These are phyloP conservation scores for Echinops telfairi DNA, from an alignment of 2,113 vertebrate genomes.

Conservation along the genomic window DNA sequence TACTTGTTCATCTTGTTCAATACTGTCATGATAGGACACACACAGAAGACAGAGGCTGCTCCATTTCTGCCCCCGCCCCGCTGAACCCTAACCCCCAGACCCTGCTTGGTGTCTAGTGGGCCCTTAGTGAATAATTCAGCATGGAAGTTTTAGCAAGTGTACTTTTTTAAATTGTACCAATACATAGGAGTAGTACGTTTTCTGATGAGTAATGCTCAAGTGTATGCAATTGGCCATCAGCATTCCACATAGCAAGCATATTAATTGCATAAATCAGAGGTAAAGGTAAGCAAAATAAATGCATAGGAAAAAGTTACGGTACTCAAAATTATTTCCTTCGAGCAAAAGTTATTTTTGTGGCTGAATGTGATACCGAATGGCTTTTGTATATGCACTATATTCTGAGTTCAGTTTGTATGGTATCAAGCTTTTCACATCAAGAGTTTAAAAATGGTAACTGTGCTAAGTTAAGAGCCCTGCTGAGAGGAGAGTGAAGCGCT, in stretches of 20 bases:
- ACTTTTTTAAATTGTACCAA: neutral
- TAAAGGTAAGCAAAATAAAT: neutral
- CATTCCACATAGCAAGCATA: neutral
- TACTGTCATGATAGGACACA: neutral
- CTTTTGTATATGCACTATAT: neutral
- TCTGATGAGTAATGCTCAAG: too few species aligned
- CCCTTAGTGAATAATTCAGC: too few species aligned
- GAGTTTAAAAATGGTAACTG: neutral
- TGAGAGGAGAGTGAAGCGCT: neutral
- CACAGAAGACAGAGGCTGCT: neutral
- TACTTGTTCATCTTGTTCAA: neutral
- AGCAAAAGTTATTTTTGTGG: conserved; percentile 21
- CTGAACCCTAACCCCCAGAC: too few species aligned
- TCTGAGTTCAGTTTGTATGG: conserved; percentile 17
- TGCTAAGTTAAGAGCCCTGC: neutral
- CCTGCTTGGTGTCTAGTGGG: too few species aligned
- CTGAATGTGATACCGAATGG: neutral
- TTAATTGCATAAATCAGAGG: neutral
- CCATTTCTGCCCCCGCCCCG: too few species aligned
- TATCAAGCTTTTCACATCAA: conserved; percentile 47
- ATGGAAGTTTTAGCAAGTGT: neutral
- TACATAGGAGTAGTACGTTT: neutral
- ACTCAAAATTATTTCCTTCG: neutral
- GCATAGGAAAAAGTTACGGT: neutral
- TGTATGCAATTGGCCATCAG: neutral